Conservation (phyloP, 2,888 invertebrate genomes). For the Notocelia uddmanniana region DNA sequence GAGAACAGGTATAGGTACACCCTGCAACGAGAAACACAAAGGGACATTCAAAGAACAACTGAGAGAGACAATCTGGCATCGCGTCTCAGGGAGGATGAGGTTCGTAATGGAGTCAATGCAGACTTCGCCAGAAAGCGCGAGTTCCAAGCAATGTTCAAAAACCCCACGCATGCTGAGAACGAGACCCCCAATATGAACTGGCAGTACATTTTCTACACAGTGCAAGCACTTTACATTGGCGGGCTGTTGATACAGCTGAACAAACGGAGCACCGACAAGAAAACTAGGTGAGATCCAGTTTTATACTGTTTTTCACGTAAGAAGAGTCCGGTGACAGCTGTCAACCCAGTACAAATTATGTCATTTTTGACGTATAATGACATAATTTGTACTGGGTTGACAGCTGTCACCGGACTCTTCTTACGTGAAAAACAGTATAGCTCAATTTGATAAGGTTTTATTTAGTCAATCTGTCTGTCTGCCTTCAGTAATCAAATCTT, state of each 20-base stretch:
- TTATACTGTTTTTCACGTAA: too few species aligned
- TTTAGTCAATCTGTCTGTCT: not conserved
- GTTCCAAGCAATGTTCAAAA: slow-evolving; percentile 34
- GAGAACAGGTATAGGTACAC: slow-evolving; percentile 21
- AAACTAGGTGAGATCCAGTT: slow-evolving; percentile 31
- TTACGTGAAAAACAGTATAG: too few species aligned
- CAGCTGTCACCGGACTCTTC: too few species aligned
- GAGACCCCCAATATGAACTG: slow-evolving; percentile 54
- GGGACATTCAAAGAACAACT: slow-evolving; percentile 12
- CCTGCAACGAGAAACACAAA: slow-evolving; percentile 22
- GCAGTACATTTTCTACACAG: slow-evolving; percentile 69
- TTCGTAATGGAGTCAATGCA: slow-evolving; percentile 47
- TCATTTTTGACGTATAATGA: too few species aligned
- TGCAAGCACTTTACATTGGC: slow-evolving; percentile 72
- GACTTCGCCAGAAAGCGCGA: slow-evolving; percentile 49
- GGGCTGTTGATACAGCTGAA: slow-evolving; percentile 63
- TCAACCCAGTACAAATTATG: too few species aligned
- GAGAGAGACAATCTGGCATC: slow-evolving; percentile 33
- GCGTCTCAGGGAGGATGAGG: slow-evolving; percentile 48
- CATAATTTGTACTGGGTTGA: too few species aligned
- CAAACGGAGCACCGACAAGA: slow-evolving; percentile 54
- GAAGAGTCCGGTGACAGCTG: too few species aligned
- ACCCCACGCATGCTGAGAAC: slow-evolving; percentile 48
- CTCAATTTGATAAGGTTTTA: not conserved
- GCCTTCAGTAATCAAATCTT: not conserved